Conservation (phyloP, 2,888 invertebrate species). For the Chymomyza procnemis region DNA sequence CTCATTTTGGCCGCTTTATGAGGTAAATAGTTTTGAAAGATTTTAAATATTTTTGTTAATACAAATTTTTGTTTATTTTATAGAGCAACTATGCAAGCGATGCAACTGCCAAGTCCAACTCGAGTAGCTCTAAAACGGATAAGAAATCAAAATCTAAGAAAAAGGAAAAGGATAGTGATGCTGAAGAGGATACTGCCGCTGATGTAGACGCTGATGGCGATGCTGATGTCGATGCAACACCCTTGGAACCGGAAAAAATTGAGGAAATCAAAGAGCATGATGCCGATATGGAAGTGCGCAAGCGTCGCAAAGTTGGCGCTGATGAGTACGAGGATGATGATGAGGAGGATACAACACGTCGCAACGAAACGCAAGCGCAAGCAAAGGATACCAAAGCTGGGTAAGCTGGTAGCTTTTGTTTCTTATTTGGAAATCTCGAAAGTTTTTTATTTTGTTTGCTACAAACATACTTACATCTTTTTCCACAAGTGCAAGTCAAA, state of each 20-base stretch:
- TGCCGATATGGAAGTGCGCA: constrained; percentile 73
- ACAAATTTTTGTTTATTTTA: neutral
- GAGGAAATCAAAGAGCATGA: constrained; percentile 77
- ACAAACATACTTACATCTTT: neutral
- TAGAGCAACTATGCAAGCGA: constrained; percentile 88
- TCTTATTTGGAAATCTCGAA: constrained; percentile 35
- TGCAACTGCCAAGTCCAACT: constrained; percentile 76
- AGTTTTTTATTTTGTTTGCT: neutral
- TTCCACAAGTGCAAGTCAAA: constrained; percentile 24
- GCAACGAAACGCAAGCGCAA: constrained; percentile 31
- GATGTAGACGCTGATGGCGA: constrained; percentile 83
- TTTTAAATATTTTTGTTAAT: neutral
- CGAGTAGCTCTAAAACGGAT: constrained; percentile 78
- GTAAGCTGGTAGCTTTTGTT: constrained; percentile 64
- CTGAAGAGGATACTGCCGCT: constrained; percentile 83
- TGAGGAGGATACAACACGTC: constrained; percentile 37
- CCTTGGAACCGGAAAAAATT: constrained; percentile 75
- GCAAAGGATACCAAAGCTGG: constrained; percentile 71
- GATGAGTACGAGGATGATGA: constrained; percentile 57
- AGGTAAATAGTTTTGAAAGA: constrained; percentile 80
- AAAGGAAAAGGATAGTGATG: constrained; percentile 90
- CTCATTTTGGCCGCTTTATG: constrained; percentile 98
- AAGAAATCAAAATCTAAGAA: constrained; percentile 81
- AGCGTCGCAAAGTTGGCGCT: constrained; percentile 67
- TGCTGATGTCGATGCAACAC: constrained; percentile 82